Conservation (phyloP, 2,888 invertebrate genomes). For the Ectobius pallidus region DNA sequence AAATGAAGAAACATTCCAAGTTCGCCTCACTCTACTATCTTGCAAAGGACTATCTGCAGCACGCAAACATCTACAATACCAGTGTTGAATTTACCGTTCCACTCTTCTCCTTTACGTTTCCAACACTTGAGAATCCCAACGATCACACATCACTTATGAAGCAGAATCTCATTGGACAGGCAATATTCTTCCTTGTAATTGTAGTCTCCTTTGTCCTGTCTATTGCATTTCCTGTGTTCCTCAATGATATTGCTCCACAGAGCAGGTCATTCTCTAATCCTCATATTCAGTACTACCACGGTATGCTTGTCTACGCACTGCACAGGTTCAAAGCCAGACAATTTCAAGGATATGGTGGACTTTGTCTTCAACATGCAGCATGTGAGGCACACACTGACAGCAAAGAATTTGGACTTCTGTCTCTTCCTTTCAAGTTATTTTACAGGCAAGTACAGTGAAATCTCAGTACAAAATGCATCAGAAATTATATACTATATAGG, state of each 20-base stretch:
- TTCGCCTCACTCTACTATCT: conserved; percentile 19
- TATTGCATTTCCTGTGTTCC: conserved; percentile 26
- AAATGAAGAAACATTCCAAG: conserved; percentile 15
- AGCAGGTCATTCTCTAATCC: neutral
- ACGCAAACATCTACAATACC: conserved; percentile 34
- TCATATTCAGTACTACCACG: neutral
- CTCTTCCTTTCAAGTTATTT: neutral
- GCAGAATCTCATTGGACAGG: conserved; percentile 34
- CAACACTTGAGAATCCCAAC: conserved; percentile 25
- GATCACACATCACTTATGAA: conserved; percentile 28
- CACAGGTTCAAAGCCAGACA: neutral
- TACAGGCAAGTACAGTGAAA: conserved; percentile 13
- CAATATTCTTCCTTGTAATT: conserved; percentile 24
- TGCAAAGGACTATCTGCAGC: conserved; percentile 26
- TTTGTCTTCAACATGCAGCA: conserved; percentile 11
- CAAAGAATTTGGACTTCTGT: conserved; percentile 23
- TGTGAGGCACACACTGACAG: conserved; percentile 15
- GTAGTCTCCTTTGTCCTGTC: conserved; percentile 29
- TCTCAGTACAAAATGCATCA: too few relatives aligned
- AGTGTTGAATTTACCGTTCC: conserved; percentile 35
- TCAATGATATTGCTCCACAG: conserved; percentile 18
- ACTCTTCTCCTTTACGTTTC: conserved; percentile 35
- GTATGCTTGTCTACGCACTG: neutral
- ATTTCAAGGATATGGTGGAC: neutral
- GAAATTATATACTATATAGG: too few relatives aligned